Conservation (phyloP, 2,113 vertebrate species). For the Chaetura pelagica region DNA sequence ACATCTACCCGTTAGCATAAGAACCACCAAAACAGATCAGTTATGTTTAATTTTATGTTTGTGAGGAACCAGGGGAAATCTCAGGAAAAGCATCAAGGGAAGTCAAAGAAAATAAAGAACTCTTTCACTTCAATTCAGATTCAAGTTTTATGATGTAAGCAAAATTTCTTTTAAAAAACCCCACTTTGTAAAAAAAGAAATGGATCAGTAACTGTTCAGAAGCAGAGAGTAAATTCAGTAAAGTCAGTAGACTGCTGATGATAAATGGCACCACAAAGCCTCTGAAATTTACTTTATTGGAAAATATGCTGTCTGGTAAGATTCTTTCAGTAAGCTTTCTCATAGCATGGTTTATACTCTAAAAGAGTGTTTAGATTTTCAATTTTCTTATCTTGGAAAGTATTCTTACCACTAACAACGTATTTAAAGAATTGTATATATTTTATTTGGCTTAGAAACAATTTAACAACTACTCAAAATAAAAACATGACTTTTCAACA, state of each 20-base stretch:
- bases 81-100: background rate
- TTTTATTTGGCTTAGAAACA: background rate
- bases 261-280: background rate
- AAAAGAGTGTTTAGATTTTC: background rate
- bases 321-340: background rate
- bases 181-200: background rate
- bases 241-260: background rate
- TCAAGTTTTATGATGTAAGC: background rate
- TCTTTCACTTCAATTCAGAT: background rate
- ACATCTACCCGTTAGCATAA: constrained; percentile 18
- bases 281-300: background rate
- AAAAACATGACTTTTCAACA: background rate
- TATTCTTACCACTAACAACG: background rate
- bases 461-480: background rate
- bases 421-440: background rate
- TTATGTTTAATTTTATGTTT: constrained; percentile 27
- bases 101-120: background rate
- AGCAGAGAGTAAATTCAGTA: background rate
- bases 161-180: background rate
- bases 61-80: background rate
- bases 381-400: background rate
- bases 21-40: constrained; percentile 40
- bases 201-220: background rate
- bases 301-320: background rate
- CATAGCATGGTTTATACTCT: background rate